Base-by-base conservation (phyloP, 2,888 invertebrate genomes). In the Scaptomyza flava region DNA sequence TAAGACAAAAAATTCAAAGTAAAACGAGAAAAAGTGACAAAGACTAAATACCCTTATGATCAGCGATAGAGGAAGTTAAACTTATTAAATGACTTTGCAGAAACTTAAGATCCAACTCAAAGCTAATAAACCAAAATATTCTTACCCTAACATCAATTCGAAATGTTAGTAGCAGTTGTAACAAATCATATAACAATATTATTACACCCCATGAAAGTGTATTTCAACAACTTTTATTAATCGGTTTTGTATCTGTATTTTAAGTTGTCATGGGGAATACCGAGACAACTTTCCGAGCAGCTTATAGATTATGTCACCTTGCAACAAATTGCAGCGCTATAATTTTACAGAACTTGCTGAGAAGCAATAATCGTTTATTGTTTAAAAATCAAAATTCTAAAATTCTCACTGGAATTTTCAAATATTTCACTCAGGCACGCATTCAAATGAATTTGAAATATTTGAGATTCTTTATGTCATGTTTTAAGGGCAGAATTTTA, bases 271-370 rank as follows among this genome's bases (percentile, higher is more conserved):
- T 31, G 12, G 33, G 3, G 33, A 34, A 36, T 43, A 47, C 52
- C 30, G 48, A 31, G 17, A 6, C 45, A 65, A 34, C 14, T 36
- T 9, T 20, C 6, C 27, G 33, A 42, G 31, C 51, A 48, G 42
- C 63, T 30, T 38, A 43, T 17, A 42, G 51, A 12, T 63, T 72
- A 59, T 68, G 75, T 74, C 58, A 74, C 14, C 20, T 42, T 56
- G 69, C 58, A 58, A 48, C 27, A 46, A 42, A 42, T 20, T 38
- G 33, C 20, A 27, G 20, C 47, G 20, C 27, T 50, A 33, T n/a
- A 51, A 27, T 68, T 67, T 8, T 38, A 20, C 2, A n/a, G 7
- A 41, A 42, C 6, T 27, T 27, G 23, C 23, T 23, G 23, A 23
- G 23, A 23, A 23, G 4, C 23, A 60, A 11, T 54, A 63, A 59